phyloP scores from a whole-genome alignment of 2,113 vertebrate genomes.

The Cromileptes altivelis region DNA sequence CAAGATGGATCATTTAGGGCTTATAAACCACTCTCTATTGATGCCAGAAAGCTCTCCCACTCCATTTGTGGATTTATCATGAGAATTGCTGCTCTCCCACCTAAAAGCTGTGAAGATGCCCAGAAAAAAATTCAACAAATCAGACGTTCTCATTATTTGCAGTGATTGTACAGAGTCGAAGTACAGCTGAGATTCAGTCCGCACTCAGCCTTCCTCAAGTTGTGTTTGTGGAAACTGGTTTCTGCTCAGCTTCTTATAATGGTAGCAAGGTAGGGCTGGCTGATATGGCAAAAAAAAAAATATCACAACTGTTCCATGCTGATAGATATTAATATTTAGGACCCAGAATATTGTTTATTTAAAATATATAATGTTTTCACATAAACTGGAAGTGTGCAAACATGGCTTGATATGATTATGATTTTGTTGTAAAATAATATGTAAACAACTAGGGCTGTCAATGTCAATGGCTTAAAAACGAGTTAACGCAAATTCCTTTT shows the following conservation, averaged over 20 bases:
- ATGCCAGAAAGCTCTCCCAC: constrained; percentile 20
- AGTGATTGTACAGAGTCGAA: background rate
- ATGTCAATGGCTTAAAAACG: no score
- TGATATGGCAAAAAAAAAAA: no score
- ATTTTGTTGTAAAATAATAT: no score
- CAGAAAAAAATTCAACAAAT: background rate
- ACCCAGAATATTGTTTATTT: no score
- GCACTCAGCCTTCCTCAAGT: background rate
- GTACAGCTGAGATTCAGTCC: background rate
- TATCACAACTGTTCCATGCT: no score
- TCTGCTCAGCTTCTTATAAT: background rate
- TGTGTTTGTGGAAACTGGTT: background rate
- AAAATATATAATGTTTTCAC: no score
- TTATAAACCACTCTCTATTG: constrained; percentile 20
- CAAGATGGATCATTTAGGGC: constrained; percentile 21
- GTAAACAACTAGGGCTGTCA: no score
- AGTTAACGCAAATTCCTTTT: no score
- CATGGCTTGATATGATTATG: no score
- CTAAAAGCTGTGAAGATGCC: background rate
- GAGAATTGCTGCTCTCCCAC: constrained; percentile 1
- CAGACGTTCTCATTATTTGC: background rate
- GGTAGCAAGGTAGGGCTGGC: no score
- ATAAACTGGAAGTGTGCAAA: no score
- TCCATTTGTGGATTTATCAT: constrained; percentile 7
- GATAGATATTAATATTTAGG: no score